Base-by-base conservation (phyloP, 2,113 vertebrate species). In the Myiagra hebetior region DNA sequence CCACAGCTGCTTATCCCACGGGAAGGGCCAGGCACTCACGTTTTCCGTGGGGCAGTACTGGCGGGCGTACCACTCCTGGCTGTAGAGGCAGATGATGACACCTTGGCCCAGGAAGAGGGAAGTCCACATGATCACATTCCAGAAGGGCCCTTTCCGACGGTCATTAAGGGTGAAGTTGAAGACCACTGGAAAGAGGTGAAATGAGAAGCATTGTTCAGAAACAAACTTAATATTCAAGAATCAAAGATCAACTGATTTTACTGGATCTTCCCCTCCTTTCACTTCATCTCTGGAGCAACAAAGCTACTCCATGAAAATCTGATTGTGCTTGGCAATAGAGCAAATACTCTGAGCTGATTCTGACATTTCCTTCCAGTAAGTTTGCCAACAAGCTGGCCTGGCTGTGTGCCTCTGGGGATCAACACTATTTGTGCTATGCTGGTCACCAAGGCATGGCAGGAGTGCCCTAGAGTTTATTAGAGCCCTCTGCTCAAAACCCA, bases 111-210 rank as follows among this genome's bases (percentile, higher is more conserved):
- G 97, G 88, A 99, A 99, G 19, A 99, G 98, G 12, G 99, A 98
- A 0, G 98, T 99, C 99, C 99, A 99, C 98, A 99, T 98, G 97
- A 99, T 97, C 82, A 99, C 98, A 3, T 99, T 99, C 99, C 99
- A 99, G 96, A 99, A 98, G 5, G 99, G 99, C 53, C 98, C 98
- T 97, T 99, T 99, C 89, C 99, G 98, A 82, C 97, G 98, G 90
- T 99, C 99, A 11, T 99, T 98, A 35, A 99, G 98, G 88, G 99
- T 98, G 96, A 99, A 99, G 97, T 99, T 99, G 94, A 99, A 99
- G 97, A 99, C 93, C 98, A 99, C 99, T 99, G 79, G n/a, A 93
- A 77, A 85, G 50, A 89, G 84, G 24, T 15, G 15, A 86, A 60
- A 77, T 1, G 1, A 91, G 46, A 52, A 77, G 49, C 5, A 10